Base-by-base conservation (phyloP, 2,888 invertebrate species). In the Polyploca ridens region DNA sequence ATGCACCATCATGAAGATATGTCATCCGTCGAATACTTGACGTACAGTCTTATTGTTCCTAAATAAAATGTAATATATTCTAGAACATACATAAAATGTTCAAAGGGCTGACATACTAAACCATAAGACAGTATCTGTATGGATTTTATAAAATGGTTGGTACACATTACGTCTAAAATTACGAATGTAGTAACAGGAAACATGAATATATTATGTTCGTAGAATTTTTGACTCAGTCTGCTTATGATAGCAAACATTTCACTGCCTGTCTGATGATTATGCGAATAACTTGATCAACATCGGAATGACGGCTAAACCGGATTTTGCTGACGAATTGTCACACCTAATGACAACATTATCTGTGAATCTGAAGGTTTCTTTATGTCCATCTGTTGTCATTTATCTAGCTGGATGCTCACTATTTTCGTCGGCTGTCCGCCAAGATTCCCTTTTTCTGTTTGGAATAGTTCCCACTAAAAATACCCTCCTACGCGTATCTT, bases 401-500 rank as follows among this genome's bases (percentile, higher is more conserved):
- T 46, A 7, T 46, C n/a, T 6, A n/a, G n/a, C 46, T 46, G 46
- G 8, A 44, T n/a, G n/a, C 5, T n/a, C 46, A n/a, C 54, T 10
- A 19, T 54, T 54, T 54, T 19, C 3, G 54, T 54, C 19, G 54
- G 10, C 54, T 54, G 19, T 10, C 54, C 2, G 19, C 4, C 54
- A 41, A 13, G 41, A 41, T 49, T 49, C 49, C 19, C 54, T 16
- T 16, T 10, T 7, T 54, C 16, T 19, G 19, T 54, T 54, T 54
- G 54, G 54, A 54, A 54, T 10, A 54, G 19, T 54, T 54, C 54
- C 54, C 54, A 54, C 54, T 54, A 54, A 54, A 54, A 19, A 54
- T 19, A 19, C 0, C 19, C 19, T 3, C n/a, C 19, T 54, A 54
- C n/a, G 54, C 16, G 19, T 10, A 54, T 10, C 54, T n/a, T 6